Conservation (phyloP, 2,888 invertebrate genomes). For the Tenthredo distinguenda region DNA sequence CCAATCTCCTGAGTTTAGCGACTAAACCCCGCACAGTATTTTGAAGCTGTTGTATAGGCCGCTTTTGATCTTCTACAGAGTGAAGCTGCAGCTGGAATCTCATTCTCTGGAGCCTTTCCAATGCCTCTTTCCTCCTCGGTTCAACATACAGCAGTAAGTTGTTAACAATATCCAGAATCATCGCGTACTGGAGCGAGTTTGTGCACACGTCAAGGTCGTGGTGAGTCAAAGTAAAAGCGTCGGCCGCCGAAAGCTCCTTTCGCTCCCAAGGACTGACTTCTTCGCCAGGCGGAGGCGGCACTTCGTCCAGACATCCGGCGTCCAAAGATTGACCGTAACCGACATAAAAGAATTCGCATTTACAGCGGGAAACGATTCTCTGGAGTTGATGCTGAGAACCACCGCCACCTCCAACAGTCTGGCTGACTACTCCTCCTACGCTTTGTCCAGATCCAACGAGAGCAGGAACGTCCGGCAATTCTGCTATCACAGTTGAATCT, state of each 20-base stretch:
- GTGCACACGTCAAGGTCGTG: slow-evolving; percentile 99
- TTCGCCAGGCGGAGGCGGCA: slow-evolving; percentile 86
- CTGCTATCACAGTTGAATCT: slow-evolving; percentile 88
- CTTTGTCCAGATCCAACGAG: slow-evolving; percentile 96
- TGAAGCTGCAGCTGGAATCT: slow-evolving; percentile 96
- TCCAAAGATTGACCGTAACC: slow-evolving; percentile 91
- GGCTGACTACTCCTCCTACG: slow-evolving; percentile 97
- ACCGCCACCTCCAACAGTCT: slow-evolving; percentile 91
- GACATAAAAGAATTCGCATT: slow-evolving; percentile 98
- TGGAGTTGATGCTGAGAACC: slow-evolving; percentile 86
- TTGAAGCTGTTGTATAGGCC: slow-evolving; percentile 95
- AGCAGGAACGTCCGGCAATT: slow-evolving; percentile 92
- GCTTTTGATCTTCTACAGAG: slow-evolving; percentile 93
- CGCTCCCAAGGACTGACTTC: slow-evolving; percentile 89
- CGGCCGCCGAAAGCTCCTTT: slow-evolving; percentile 90
- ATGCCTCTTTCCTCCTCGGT: slow-evolving; percentile 94
- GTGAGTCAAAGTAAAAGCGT: slow-evolving; percentile 98
- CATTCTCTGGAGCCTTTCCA: slow-evolving; percentile 94
- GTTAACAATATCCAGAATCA: slow-evolving; percentile 98
- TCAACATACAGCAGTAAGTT: slow-evolving; percentile 98
- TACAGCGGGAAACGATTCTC: slow-evolving; percentile 97
- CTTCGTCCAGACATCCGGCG: slow-evolving; percentile 82
- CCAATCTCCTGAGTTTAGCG: slow-evolving; percentile 90
- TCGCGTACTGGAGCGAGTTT: slow-evolving; percentile 95
- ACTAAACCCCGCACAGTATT: slow-evolving; percentile 86